These are phyloP conservation scores for Megalopta genalis DNA, from an alignment of 1,140 invertebrate species.

Conservation along the genomic window DNA sequence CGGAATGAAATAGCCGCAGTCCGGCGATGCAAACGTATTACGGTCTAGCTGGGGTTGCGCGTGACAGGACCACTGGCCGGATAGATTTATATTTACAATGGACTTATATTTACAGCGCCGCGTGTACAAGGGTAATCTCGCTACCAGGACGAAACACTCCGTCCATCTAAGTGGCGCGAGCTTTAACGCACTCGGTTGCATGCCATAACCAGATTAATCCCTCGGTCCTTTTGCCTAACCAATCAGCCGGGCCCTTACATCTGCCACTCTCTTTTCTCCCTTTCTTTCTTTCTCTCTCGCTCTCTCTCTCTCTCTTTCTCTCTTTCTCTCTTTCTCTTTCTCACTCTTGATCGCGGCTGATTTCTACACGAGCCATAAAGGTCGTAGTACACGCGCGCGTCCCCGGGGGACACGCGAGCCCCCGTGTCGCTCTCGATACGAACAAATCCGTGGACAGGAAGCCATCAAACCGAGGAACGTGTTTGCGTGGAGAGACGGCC, in stretches of 20 bases:
- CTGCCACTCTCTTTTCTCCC: constrained; percentile 37
- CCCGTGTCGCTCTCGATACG: constrained; percentile 2
- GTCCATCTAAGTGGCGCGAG: constrained; percentile 55
- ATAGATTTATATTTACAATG: constrained; percentile 68
- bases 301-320: neutral
- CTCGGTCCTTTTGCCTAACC: constrained; percentile 42
- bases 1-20: constrained; percentile 18
- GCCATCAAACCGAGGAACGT: constrained; percentile 28
- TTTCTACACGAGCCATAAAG: constrained; percentile 24
- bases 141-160: constrained; percentile 54
- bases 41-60: constrained; percentile 39
- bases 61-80: constrained; percentile 54
- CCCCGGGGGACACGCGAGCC: constrained; percentile 17
- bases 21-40: constrained; percentile 27
- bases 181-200: constrained; percentile 59
- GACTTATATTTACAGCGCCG: constrained; percentile 59
- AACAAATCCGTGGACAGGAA: constrained; percentile 33
- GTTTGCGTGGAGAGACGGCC: neutral
- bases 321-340: too few relatives aligned
- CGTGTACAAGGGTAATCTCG: constrained; percentile 42
- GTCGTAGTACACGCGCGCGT: constrained; percentile 11
- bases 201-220: constrained; percentile 68
- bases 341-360: neutral
- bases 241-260: constrained; percentile 45
- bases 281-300: neutral